Evolutionary conservation across 2,888 invertebrate species (phyloP), one percentile per base, ranked within the genome.

Genomic region (Cephus pygmeus): DNA sequence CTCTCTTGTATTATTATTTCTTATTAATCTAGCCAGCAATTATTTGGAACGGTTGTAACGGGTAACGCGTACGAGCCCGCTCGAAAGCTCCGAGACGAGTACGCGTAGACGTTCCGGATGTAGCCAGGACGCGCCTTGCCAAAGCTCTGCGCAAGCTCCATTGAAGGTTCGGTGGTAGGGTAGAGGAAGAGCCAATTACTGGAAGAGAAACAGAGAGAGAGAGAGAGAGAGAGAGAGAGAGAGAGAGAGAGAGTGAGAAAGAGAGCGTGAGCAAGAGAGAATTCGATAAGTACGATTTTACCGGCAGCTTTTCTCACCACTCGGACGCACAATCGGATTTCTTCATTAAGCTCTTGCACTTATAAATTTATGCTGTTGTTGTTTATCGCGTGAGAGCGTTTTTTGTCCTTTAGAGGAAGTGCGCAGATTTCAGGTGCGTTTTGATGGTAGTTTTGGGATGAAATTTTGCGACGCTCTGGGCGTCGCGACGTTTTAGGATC

Each of bases 111-210:
- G 76, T 75, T 75, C 75, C 73, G 76, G 71, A 80, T 77, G 77
- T 69, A 79, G 75, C 79, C 78, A 83, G 83, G 86, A 85, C 86
- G 84, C 85, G 82, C 85, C 85, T 84, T 83, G 79, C 77, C 79
- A 81, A 79, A 82, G 83, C 82, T 86, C 81, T 76, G 87, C 88
- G 88, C 88, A 88, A 86, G 81, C 88, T 85, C 88, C 69, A 68
- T 71, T 34, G 56, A 23, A 56, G 56, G 23, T 23, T 2, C 9
- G 23, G 56, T 56, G 56, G 56, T 56, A 56, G 56, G 56, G 56
- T 15, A 56, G 23, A 56, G 23, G 9, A 23, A 56, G 23, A 15
- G 56, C 56, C 56, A 56, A 23, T 56, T 15, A 40, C 40, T 6
- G 15, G 40, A 40, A 15, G 40, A 40, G 40, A 40, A 6, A 23